A percentile compares a stretch with the other conserved stretches of the same genome.
Conservation (phyloP, 2,113 vertebrate species). For the Peromyscus polionotus region DNA sequence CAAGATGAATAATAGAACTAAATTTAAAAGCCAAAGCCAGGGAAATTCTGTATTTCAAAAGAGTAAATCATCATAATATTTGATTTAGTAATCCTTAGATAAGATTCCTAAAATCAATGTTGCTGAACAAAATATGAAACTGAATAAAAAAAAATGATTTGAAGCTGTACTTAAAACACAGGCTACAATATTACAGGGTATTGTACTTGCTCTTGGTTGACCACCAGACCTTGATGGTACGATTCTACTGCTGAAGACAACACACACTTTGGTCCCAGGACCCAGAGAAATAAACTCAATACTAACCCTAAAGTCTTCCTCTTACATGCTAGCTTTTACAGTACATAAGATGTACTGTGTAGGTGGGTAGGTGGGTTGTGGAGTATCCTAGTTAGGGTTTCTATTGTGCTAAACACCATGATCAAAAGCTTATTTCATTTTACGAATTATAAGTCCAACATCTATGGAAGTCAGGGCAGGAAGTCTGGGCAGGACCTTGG, state of each 20-base stretch:
- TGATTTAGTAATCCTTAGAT: background rate
- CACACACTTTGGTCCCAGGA: background rate
- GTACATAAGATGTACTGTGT: background rate
- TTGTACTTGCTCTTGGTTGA: no score
- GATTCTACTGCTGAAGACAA: no score
- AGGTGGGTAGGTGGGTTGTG: background rate
- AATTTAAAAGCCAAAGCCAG: background rate
- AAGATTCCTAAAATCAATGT: background rate
- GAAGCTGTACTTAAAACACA: background rate
- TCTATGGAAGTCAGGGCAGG: no score
- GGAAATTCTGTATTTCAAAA: no score
- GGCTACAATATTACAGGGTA: no score
- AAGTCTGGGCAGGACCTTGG: background rate
- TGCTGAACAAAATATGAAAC: background rate
- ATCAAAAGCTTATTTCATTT: background rate
- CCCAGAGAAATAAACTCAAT: background rate
- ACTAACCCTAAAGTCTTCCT: background rate
- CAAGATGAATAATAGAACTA: background rate
- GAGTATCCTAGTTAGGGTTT: background rate
- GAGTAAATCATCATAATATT: background rate
- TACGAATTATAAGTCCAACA: background rate
- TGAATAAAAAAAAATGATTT: background rate
- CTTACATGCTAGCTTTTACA: background rate
- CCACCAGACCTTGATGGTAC: no score
- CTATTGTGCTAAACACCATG: background rate